Percentiles rank a stretch among this genome's conserved stretches.
These are phyloP conservation scores for Caenorhabditis sp. DNA, from an alignment of 2,888 invertebrate genomes.

Conservation along the genomic window DNA sequence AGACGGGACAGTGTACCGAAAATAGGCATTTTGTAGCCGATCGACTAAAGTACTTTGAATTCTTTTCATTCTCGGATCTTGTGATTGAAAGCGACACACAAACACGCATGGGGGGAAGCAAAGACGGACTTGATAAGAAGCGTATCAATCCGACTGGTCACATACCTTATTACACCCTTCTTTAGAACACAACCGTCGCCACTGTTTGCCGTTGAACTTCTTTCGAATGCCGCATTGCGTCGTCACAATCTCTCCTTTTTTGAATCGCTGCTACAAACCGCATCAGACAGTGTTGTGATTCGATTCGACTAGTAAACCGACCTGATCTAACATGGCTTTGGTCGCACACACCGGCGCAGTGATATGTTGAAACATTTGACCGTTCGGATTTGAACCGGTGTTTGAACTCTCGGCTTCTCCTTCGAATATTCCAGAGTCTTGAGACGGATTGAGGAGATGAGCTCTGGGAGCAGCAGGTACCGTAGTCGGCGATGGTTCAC, in stretches of 20 bases:
- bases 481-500: slow-evolving; percentile 36
- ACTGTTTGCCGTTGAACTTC: slow-evolving; percentile 99
- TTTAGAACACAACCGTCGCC: slow-evolving; percentile 95
- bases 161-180: slow-evolving; percentile 83
- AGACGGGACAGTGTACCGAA: background rate
- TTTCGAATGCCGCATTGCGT: slow-evolving; percentile 96
- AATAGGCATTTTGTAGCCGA: slow-evolving; percentile 1
- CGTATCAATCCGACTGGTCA: slow-evolving; percentile 7
- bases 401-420: slow-evolving; percentile 21
- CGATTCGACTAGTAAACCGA: background rate
- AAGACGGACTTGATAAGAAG: slow-evolving; percentile 27
- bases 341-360: slow-evolving; percentile 37
- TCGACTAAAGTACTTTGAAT: slow-evolving; percentile 31
- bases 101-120: background rate
- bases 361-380: slow-evolving; percentile 38
- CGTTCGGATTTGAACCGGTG: background rate
- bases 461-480: slow-evolving; percentile 33
- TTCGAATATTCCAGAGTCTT: slow-evolving; percentile 51
- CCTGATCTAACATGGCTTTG: slow-evolving; percentile 55
- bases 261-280: slow-evolving; percentile 56
- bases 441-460: slow-evolving; percentile 43
- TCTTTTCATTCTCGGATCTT: slow-evolving; percentile 47
- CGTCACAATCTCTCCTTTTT: slow-evolving; percentile 88
- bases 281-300: background rate
- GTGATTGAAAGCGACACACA: slow-evolving; percentile 22